Evolutionary conservation across 2,797 vertebrate genomes (phyloP).

Genomic region (Sarcophilus harrisii): DNA sequence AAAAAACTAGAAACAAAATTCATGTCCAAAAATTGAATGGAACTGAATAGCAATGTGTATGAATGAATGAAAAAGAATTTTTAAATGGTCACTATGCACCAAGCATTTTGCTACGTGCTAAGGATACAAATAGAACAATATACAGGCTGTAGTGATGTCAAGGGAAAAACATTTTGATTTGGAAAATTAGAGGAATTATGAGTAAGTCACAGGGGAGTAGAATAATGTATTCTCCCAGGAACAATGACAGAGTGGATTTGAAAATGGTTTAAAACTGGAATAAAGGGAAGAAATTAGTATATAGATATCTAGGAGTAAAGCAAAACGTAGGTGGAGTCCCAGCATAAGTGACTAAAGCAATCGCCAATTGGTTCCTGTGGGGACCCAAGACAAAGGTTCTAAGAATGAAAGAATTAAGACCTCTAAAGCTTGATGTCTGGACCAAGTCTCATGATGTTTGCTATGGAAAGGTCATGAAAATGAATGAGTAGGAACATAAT

Average conservation of each 20-base stretch:
- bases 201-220: neutral
- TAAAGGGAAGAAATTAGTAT: neutral
- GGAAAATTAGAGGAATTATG: neutral
- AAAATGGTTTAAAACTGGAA: neutral
- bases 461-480: neutral
- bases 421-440: neutral
- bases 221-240: neutral
- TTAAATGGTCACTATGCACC: neutral
- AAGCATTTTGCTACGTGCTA: neutral
- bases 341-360: neutral
- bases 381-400: neutral
- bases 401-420: neutral
- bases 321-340: too few relatives aligned
- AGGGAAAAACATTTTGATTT: neutral
- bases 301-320: neutral
- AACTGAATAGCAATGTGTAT: neutral
- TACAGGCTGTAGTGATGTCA: neutral
- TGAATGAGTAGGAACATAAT: neutral
- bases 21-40: neutral
- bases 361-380: neutral
- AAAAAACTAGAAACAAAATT: neutral
- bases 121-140: neutral
- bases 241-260: neutral
- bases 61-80: neutral
- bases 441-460: neutral